Base-by-base conservation (phyloP, 2,797 vertebrate species). In the Argyrosomus regius region DNA sequence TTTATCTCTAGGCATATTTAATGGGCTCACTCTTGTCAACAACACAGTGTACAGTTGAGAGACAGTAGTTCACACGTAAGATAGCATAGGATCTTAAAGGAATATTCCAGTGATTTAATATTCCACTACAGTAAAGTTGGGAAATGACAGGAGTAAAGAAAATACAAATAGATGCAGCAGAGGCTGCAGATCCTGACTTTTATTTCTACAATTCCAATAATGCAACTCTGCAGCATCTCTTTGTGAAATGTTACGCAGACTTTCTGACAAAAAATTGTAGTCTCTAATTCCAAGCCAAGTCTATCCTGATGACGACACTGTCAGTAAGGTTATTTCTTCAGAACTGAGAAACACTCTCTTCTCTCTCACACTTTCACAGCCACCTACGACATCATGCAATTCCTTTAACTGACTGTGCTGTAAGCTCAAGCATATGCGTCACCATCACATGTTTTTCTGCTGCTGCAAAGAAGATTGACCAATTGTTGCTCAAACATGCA, bases 361-460 rank as follows among this genome's bases (percentile, higher is more conserved):
- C 22, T 22, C 22, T 22, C 22, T 26, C 24, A 26, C 24, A 35
- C 35, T 22, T 26, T 43, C 20, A 35, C 24, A 73, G 20, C 24
- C 43, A 48, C 50, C 58, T 50, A 41, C 3, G 22, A 76, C 17
- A 28, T 22, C 16, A 18, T 62, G 60, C 24, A 50, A 59, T 62
- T 46, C 18, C 66, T 53, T 16, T 26, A n/a, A 66, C 7, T 0
- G 20, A n/a, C 43, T 46, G 3, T 66, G 49, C 46, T 13, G 11
- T 9, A 20, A 10, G 12, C 5, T 49, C n/a, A 5, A 58, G 5
- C 64, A 24, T n/a, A 28, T 57, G 18, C 58, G 24, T 75, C 43
- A 71, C 43, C 46, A 41, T 17, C 14, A 57, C 56, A 16, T n/a
- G 45, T 67, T 62, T 69, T 69, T 17, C 53, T 46, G 6, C 50